Evolutionary conservation across 2,888 invertebrate species (phyloP).

Genomic region (Pycnomerus fuliginosus): DNA sequence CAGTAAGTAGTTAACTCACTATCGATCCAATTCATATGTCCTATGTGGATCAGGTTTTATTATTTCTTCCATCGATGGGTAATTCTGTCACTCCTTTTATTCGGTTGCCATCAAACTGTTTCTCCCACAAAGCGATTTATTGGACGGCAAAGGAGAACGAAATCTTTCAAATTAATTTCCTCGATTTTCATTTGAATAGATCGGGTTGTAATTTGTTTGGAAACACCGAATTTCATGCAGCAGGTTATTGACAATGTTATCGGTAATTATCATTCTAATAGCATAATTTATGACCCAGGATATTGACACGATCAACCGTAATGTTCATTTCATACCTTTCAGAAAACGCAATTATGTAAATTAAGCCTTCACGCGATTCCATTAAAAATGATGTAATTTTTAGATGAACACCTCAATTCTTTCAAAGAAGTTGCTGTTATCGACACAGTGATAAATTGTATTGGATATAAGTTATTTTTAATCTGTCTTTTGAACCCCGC

Average conservation of each 20-base stretch:
- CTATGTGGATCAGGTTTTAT: slow-evolving; percentile 25
- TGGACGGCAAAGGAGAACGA: too few species aligned
- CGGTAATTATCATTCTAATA: slow-evolving; percentile 19
- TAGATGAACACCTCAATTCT: slow-evolving; percentile 8
- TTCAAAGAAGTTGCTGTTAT: slow-evolving; percentile 25
- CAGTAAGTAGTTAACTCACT: slow-evolving; percentile 46
- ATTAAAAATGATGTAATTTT: slow-evolving; percentile 3
- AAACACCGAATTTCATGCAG: slow-evolving; percentile 11
- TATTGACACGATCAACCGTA: too few species aligned
- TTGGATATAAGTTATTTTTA: slow-evolving; percentile 39
- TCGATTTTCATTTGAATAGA: slow-evolving; percentile 15
- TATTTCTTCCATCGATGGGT: slow-evolving; percentile 5
- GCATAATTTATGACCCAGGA: slow-evolving; percentile 17
- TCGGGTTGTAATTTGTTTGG: slow-evolving; percentile 14
- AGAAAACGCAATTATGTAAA: slow-evolving; percentile 13
- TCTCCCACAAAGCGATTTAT: background rate
- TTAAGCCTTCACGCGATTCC: slow-evolving; percentile 6
- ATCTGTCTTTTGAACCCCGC: slow-evolving; percentile 39
- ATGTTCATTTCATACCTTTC: too few species aligned
- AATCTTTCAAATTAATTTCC: slow-evolving; percentile 11
- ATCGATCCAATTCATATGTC: slow-evolving; percentile 40
- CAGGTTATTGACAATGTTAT: slow-evolving; percentile 14
- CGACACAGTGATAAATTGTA: slow-evolving; percentile 39
- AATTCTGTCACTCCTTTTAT: slow-evolving; percentile 4
- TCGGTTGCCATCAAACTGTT: background rate